Evolutionary conservation across 2,888 invertebrate species (phyloP).

Genomic region (Ochlodes sylvanus): DNA sequence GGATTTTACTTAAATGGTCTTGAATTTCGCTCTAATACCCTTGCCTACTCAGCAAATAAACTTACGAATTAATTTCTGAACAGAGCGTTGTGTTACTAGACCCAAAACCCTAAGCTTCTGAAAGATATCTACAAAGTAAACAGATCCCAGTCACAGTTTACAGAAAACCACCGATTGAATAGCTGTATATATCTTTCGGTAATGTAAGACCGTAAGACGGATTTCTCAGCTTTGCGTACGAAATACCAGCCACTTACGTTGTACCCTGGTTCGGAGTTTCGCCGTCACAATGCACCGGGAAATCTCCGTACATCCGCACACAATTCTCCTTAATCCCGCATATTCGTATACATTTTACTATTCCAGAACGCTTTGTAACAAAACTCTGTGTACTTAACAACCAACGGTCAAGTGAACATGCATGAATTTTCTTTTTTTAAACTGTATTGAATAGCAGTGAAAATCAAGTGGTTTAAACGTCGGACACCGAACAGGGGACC

Average conservation of each 20-base stretch:
- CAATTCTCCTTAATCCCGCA: constrained; percentile 51
- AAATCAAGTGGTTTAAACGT: too few species aligned
- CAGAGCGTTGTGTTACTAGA: too few species aligned
- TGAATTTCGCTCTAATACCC: too few species aligned
- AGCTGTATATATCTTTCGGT: constrained; percentile 40
- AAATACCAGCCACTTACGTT: constrained; percentile 67
- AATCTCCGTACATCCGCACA: constrained; percentile 52
- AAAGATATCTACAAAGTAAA: background rate
- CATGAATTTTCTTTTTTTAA: too few species aligned
- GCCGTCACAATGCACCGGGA: constrained; percentile 63
- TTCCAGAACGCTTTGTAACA: background rate
- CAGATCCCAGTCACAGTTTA: background rate
- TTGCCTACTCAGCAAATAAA: too few species aligned
- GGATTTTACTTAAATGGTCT: too few species aligned
- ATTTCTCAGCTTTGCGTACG: constrained; percentile 55
- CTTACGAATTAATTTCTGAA: too few species aligned
- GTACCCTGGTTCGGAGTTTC: constrained; percentile 52
- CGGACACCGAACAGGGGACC: too few species aligned
- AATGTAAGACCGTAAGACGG: constrained; percentile 58
- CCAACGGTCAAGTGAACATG: too few species aligned
- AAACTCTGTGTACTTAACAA: too few species aligned
- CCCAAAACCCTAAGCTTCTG: constrained; percentile 10
- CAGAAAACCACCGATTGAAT: constrained; percentile 25
- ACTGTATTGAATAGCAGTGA: too few species aligned
- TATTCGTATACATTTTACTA: background rate